Evolutionary conservation across 2,113 vertebrate species (phyloP).

Genomic region (Mus musculus): DNA sequence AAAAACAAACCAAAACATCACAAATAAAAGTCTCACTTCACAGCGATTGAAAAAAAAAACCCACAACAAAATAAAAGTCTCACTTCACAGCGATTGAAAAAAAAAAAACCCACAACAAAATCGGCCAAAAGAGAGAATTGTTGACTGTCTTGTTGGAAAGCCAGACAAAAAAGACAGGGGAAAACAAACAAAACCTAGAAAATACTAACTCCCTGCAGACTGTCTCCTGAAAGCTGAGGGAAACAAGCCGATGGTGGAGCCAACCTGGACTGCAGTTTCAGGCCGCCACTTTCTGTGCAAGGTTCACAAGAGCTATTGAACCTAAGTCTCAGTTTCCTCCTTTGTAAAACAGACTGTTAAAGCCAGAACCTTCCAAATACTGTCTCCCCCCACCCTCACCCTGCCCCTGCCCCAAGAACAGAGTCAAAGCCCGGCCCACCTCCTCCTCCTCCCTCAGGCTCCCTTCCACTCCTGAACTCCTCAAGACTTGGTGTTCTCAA

Average conservation of each 20-base stretch:
- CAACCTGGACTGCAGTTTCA: not conserved
- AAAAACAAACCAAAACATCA: slow-evolving; percentile 34
- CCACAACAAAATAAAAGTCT: slow-evolving; percentile 22
- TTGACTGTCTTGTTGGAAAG: not conserved
- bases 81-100: not conserved
- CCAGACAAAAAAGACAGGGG: not conserved
- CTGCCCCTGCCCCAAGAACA: not conserved
- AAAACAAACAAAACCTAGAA: not conserved
- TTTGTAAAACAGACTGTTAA: not conserved
- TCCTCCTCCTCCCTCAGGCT: not conserved
- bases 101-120: not conserved
- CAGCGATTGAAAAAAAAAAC: not conserved
- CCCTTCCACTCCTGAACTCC: not conserved
- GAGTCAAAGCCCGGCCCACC: not conserved
- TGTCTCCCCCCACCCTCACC: no score
- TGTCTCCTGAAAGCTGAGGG: not conserved
- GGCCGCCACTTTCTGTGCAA: not conserved
- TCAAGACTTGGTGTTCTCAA: not conserved
- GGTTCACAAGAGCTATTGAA: not conserved
- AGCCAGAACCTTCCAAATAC: not conserved
- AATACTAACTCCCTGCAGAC: not conserved
- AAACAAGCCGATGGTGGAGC: no score
- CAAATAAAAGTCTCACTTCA: slow-evolving; percentile 40
- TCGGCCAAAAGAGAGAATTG: not conserved
- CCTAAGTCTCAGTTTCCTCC: not conserved